Conservation (phyloP, 2,888 invertebrate species). For the Drosophila borborema region DNA sequence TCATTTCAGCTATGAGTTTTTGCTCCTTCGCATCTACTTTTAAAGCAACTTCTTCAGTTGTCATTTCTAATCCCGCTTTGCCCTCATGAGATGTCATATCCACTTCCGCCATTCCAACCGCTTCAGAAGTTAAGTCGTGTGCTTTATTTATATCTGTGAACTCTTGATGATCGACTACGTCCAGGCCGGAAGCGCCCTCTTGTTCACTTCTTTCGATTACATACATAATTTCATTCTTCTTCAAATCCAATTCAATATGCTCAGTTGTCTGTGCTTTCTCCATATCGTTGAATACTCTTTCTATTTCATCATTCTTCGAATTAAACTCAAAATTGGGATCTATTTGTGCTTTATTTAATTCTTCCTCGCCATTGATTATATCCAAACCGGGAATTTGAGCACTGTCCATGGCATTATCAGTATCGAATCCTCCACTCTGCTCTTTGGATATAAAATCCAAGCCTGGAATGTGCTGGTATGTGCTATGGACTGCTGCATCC, state of each 20-base stretch:
- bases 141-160: background rate
- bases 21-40: background rate
- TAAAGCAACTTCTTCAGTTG: background rate
- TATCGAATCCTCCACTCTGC: background rate
- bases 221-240: no score
- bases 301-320: background rate
- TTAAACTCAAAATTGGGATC: background rate
- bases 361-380: conserved; percentile 9
- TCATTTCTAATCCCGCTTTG: background rate
- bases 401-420: background rate
- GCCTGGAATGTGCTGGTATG: background rate
- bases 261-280: no score
- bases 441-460: background rate
- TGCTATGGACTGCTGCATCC: background rate
- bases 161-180: background rate
- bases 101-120: background rate
- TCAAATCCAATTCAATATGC: no score
- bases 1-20: background rate
- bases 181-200: background rate
- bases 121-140: background rate
- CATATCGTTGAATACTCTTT: no score
- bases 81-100: background rate
- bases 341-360: background rate
- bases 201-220: background rate
- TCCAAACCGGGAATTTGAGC: conserved; percentile 27